Base-by-base conservation (phyloP, 2,888 invertebrate genomes). In the Osedax frankpressi region DNA sequence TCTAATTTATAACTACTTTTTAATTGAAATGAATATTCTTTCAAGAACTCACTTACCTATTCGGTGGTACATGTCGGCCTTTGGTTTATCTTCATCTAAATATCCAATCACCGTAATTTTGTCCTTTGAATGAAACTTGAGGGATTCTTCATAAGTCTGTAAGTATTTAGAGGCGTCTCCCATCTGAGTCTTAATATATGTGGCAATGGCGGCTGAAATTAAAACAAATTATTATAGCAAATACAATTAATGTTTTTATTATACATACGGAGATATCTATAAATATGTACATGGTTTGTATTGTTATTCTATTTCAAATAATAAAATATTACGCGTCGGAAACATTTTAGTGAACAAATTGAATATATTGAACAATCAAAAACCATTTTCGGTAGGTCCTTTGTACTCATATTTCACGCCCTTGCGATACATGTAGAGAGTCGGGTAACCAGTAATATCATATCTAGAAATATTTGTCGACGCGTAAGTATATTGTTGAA, bases 371-470 rank as follows among this genome's bases (percentile, higher is more conserved):
- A n/a, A n/a, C n/a, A n/a, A n/a, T n/a, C n/a, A n/a, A n/a, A n/a
- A 25, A 24, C 26, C 67, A 65, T n/a, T 65, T 65, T 65, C 6
- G 14, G 65, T 65, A 11, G 25, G 82, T 14, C 88, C 88, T 74
- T 86, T 85, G 80, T 87, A 88, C 28, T 87, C 86, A 77, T 83
- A 86, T 6, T 82, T 80, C 69, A 82, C 77, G 79, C 82, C 77
- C 25, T 81, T 81, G 63, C 86, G 82, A 81, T 87, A 88, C 74
- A 88, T 81, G 75, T 87, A 86, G 72, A 88, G 76, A 1, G 88
- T 87, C 14, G 88, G 88, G 77, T 85, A 88, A 3, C 87, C 87
- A 6, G 82, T 80, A 30, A 88, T 82, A 30, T 80, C 83, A 79
- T 82, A 86, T 19, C 44, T 44, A n/a, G n/a, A n/a, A n/a, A n/a